Evolutionary conservation across 2,888 invertebrate genomes (phyloP).

Genomic region (Dicyrtomina minuta): DNA sequence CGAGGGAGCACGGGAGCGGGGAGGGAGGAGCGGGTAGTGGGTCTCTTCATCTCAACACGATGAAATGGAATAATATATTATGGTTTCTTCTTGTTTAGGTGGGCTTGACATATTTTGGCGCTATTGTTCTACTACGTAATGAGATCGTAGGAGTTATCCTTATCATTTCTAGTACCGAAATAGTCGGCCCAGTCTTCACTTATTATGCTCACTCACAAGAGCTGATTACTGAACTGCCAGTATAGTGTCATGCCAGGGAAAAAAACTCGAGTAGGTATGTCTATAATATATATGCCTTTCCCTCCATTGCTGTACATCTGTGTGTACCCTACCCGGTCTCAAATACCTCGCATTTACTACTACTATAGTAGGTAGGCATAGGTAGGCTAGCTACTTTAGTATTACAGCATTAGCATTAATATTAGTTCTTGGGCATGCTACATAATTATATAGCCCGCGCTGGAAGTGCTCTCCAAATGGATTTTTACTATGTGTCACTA

Average conservation of each 20-base stretch:
- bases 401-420: no score
- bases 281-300: no score
- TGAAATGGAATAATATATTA: neutral
- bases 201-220: neutral
- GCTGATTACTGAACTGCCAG: neutral
- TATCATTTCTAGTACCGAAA: slow-evolving; percentile 49
- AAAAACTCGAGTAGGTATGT: no score
- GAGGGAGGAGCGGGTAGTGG: neutral
- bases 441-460: no score
- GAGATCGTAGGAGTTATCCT: slow-evolving; percentile 49
- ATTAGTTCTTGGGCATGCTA: no score
- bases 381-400: no score
- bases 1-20: neutral
- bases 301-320: no score
- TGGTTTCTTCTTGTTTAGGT: slow-evolving; percentile 34
- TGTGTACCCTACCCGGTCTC: no score
- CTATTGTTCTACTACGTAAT: slow-evolving; percentile 48
- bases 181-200: slow-evolving; percentile 13
- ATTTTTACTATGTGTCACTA: no score
- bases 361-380: no score
- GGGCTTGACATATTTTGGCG: slow-evolving; percentile 49
- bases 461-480: no score
- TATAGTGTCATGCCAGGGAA: neutral
- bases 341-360: no score
- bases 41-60: slow-evolving; percentile 5